A percentile compares a stretch with the other conserved stretches of the same genome.
phyloP scores from a whole-genome alignment of 53 echinoderm and acorn worm genomes.

The Crossaster papposus region DNA sequence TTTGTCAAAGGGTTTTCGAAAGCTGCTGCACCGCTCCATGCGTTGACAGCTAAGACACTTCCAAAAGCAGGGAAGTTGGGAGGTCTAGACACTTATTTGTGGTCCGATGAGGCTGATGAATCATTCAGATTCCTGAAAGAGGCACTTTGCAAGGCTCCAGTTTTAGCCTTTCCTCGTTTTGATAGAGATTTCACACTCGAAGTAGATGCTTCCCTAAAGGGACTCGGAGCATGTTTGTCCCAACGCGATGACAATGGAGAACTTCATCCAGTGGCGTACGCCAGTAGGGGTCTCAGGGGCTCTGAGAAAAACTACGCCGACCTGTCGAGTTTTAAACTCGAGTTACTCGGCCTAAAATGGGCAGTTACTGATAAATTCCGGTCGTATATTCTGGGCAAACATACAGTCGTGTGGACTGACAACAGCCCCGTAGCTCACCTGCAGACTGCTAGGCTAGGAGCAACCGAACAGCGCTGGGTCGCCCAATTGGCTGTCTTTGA shows the following conservation, averaged over 20 bases:
- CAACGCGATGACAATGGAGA: conserved; percentile 27
- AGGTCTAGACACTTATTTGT: too few relatives aligned
- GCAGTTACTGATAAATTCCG: conserved; percentile 56
- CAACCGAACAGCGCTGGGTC: conserved; percentile 63
- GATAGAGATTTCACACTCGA: conserved; percentile 53
- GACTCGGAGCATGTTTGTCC: conserved; percentile 24
- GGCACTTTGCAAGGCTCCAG: conserved; percentile 46
- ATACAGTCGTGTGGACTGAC: conserved; percentile 49
- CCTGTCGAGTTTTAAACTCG: conserved; percentile 45
- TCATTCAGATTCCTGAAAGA: conserved; percentile 25
- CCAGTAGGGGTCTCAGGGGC: conserved; percentile 41
- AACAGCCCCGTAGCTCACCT: conserved; percentile 58
- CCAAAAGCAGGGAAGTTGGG: too few relatives aligned
- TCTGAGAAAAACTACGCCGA: conserved; percentile 51
- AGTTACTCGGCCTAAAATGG: conserved; percentile 25
- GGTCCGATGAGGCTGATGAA: too few relatives aligned
- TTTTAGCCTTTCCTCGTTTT: conserved; percentile 48
- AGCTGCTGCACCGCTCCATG: conserved; percentile 32
- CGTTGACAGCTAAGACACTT: conserved; percentile 7
- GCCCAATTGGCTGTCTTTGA: conserved; percentile 60
- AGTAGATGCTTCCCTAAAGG: conserved; percentile 35
- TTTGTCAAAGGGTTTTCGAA: conserved; percentile 44
- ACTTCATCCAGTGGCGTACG: conserved; percentile 38
- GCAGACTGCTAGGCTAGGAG: conserved; percentile 56
- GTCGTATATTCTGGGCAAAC: conserved; percentile 19